Conservation (phyloP, 2,888 invertebrate genomes). For the Sminthurides aquaticus region DNA sequence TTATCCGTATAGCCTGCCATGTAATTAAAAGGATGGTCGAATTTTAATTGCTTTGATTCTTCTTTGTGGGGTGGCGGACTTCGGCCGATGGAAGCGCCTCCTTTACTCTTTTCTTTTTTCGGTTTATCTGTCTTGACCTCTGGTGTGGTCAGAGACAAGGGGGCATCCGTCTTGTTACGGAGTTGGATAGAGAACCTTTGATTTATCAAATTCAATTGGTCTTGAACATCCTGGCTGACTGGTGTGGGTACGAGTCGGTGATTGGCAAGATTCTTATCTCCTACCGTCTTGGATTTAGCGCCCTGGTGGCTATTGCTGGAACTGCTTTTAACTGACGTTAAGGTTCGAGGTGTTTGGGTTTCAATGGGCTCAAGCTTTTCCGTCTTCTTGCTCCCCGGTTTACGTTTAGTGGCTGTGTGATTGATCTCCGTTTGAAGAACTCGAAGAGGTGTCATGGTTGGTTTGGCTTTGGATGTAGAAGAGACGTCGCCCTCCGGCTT, state of each 20-base stretch:
- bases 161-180: background rate
- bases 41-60: constrained; percentile 17
- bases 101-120: background rate
- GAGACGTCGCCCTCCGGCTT: background rate
- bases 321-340: background rate
- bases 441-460: constrained; percentile 27
- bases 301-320: background rate
- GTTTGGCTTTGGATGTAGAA: constrained; percentile 19
- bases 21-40: constrained; percentile 3
- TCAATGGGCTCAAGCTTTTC: background rate
- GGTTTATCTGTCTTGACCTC: background rate
- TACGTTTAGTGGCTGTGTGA: background rate
- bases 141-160: background rate
- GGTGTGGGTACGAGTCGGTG: constrained; percentile 11
- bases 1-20: constrained; percentile 6
- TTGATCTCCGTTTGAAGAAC: constrained; percentile 26
- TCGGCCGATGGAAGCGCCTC: background rate
- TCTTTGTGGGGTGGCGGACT: background rate
- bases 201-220: constrained; percentile 13
- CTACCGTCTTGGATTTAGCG: background rate
- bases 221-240: constrained; percentile 1
- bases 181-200: background rate
- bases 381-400: background rate
- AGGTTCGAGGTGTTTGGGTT: background rate
- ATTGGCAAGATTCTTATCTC: constrained; percentile 1